phyloP scores from a whole-genome alignment of 2,888 invertebrate genomes.

The Imbricaverruca yamaguchii region DNA sequence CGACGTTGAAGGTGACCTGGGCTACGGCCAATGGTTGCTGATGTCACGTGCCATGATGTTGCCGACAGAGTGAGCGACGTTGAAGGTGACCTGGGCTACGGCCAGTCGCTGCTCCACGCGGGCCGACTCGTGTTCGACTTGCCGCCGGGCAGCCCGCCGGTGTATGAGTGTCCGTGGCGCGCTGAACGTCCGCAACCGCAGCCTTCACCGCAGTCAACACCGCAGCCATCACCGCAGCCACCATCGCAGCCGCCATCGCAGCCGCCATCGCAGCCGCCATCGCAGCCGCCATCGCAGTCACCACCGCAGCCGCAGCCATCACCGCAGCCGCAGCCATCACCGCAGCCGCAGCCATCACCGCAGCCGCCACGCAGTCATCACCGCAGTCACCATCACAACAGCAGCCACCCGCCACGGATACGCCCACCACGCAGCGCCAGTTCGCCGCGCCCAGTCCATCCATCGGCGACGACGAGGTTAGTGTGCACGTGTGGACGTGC shows the following conservation, averaged over 20 bases:
- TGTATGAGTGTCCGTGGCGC: neutral
- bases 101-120: conserved; percentile 84
- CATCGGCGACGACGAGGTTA: neutral
- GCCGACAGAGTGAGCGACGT: conserved; percentile 56
- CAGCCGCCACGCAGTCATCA: neutral
- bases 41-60: too few species aligned
- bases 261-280: too few species aligned
- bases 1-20: conserved; percentile 40
- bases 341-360: neutral
- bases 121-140: conserved; percentile 82
- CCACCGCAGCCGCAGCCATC: too few species aligned
- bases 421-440: neutral
- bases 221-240: too few species aligned
- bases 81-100: conserved; percentile 79
- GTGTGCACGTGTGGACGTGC: too few species aligned
- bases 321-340: too few species aligned
- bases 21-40: too few species aligned
- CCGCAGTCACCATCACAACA: neutral
- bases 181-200: too few species aligned
- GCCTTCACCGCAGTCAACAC: too few species aligned
- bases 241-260: too few species aligned
- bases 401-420: neutral
- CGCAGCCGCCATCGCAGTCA: too few species aligned
- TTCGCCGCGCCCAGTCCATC: neutral
- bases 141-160: conserved; percentile 42